Conservation (phyloP, 2,113 vertebrate genomes). For the Taurulus bubalis region DNA sequence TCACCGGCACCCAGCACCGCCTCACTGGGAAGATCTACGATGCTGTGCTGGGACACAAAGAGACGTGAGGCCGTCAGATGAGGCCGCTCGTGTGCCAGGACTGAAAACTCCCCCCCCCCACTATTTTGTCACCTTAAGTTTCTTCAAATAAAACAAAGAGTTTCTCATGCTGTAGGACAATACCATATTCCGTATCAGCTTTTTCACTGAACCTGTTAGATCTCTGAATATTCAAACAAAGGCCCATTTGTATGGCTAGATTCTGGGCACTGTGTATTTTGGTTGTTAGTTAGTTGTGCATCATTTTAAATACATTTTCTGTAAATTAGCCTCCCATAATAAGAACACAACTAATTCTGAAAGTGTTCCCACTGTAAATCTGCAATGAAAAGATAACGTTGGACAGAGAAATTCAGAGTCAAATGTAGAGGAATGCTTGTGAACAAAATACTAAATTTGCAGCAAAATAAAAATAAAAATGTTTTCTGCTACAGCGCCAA, state of each 20-base stretch:
- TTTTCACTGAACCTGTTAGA: not conserved
- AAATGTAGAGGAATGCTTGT: not conserved
- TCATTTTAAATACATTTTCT: conserved; percentile 1
- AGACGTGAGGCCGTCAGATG: conserved; percentile 13
- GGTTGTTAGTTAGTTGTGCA: no score
- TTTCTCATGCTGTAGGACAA: not conserved
- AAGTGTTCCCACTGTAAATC: not conserved
- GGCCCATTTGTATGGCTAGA: not conserved
- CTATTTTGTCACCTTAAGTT: not conserved
- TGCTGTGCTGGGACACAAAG: conserved; percentile 85
- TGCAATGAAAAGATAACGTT: not conserved
- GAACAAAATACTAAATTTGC: not conserved
- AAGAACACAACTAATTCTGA: not conserved
- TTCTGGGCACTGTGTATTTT: not conserved
- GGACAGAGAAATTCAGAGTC: not conserved
- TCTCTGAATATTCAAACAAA: not conserved
- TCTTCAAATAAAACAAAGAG: not conserved
- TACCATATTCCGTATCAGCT: not conserved
- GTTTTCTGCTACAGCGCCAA: not conserved
- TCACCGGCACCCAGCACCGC: conserved; percentile 74
- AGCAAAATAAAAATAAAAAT: not conserved
- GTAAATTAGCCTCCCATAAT: not conserved
- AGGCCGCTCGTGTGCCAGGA: not conserved
- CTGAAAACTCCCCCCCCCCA: not conserved
- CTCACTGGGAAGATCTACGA: conserved; percentile 87